A percentile compares a stretch with the other conserved stretches of the same genome.
Evolutionary conservation across 2,113 vertebrate species (phyloP).

Genomic region (Nipponia nippon): DNA sequence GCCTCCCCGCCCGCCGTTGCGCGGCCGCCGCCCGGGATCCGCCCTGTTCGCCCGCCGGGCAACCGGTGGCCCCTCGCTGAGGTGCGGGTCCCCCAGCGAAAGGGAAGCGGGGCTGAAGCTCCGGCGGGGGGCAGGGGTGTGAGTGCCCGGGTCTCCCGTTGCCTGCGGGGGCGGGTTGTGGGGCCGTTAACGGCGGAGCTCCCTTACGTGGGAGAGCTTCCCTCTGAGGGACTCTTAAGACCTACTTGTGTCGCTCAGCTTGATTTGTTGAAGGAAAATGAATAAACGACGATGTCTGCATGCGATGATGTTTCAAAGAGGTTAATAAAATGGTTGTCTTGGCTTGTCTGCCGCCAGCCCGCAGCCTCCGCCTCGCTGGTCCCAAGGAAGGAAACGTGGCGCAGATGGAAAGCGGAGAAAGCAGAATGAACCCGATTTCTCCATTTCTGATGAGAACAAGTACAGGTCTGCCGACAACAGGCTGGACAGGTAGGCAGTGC

Average conservation of each 20-base stretch:
- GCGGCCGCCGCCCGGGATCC: not conserved
- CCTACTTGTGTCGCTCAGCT: accelerated
- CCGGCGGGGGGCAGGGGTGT: no score
- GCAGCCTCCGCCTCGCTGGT: constrained; percentile 72
- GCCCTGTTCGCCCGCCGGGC: not conserved
- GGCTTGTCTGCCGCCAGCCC: constrained; percentile 22
- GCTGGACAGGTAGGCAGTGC: constrained; percentile 62
- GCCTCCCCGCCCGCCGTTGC: not conserved
- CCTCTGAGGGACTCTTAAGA: accelerated
- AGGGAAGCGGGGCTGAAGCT: not conserved
- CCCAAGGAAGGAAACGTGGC: constrained; percentile 83
- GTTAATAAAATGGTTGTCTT: not conserved
- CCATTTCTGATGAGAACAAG: not conserved
- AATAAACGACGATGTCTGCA: accelerated
- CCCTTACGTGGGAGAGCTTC: no score
- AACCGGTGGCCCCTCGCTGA: not conserved
- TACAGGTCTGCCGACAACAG: not conserved
- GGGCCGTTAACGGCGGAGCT: accelerated
- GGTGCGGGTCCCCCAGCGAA: not conserved
- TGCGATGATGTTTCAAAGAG: accelerated
- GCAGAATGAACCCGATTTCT: not conserved
- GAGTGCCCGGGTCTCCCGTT: accelerated
- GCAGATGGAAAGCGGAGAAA: constrained; percentile 77
- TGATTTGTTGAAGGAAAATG: no score
- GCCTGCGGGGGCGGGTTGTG: accelerated